These are phyloP conservation scores for Alviniconcha strummeri DNA, from an alignment of 2,888 invertebrate genomes.

Conservation along the genomic window DNA sequence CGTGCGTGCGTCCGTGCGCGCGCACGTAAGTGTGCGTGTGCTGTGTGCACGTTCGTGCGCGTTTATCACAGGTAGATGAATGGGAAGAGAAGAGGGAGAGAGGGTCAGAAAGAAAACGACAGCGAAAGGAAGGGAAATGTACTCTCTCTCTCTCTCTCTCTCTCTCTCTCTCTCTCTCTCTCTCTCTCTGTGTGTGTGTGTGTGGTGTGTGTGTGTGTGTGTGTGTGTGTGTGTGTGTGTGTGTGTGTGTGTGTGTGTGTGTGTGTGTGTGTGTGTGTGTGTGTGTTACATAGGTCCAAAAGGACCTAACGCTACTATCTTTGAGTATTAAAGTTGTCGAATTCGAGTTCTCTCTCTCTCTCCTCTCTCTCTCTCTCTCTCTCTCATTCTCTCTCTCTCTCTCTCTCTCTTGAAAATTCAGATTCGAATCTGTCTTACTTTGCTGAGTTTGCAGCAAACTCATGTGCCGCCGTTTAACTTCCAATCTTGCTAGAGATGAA, in stretches of 20 bases:
- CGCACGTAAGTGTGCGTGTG: background rate
- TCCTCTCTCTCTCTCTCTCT: slow-evolving; percentile 5
- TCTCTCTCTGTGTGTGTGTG: too few relatives aligned
- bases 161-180: too few relatives aligned
- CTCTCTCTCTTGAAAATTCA: background rate
- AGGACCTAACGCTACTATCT: too few relatives aligned
- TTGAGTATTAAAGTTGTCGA: too few relatives aligned
- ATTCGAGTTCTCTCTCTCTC: background rate
- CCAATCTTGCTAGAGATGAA: too few relatives aligned
- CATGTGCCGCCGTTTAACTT: too few relatives aligned
- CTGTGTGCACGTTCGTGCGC: background rate
- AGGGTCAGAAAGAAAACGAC: too few relatives aligned
- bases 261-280: slow-evolving; percentile 1
- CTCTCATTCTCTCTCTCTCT: slow-evolving; percentile 20
- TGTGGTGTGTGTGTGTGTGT: background rate
- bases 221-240: slow-evolving; percentile 1
- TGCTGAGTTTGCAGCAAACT: too few relatives aligned
- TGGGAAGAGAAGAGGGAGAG: background rate
- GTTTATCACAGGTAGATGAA: background rate
- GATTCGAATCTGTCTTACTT: too few relatives aligned
- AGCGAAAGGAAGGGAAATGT: too few relatives aligned
- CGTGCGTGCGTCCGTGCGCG: background rate
- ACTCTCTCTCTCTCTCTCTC: too few relatives aligned
- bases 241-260: slow-evolving; percentile 1
- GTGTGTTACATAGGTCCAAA: background rate